Base-by-base conservation (phyloP, 2,113 vertebrate genomes). In the Pleuronectes platessa region DNA sequence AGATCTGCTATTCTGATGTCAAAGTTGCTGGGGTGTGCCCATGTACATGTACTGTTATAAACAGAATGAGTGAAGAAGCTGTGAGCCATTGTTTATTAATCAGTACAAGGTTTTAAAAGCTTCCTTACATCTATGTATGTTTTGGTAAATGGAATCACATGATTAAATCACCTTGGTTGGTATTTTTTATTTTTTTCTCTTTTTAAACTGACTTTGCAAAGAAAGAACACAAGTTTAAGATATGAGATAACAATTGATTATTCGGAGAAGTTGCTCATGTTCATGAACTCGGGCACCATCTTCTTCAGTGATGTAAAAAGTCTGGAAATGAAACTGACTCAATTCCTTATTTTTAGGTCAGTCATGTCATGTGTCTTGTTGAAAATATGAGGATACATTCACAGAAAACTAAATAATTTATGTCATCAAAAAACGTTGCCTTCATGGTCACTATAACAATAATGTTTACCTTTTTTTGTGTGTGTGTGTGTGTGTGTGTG, bases 1-100 rank as follows among this genome's bases (percentile, higher is more conserved):
- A 76, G 54, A 69, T 51, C 56, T 62, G 60, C 42, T 37, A 7
- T 31, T 54, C 27, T 37, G 54, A 24, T 83, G 51, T 76, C 78
- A 75, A 67, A 62, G 79, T 74, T 85, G 62, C 65, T 23, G 59
- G 2, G 26, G 23, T 42, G 1, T 59, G 27, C 1, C 42, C 2
- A 3, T 20, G 24, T n/a, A 12, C 23, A n/a, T 66, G 24, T 51
- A 2, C 18, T 26, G 5, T 17, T 26, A 20, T 18, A 12, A 26
- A 1, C 18, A 27, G 24, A 51, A n/a, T 53, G 9, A 35, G 7
- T 26, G 15, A 61, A 10, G 17, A 1, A 12, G 59, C 26, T 27
- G 12, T 14, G 15, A 56, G 40, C n/a, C 17, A 49, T 56, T 42
- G 40, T 42, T 42, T 42, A 42, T 42, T 42, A 12, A 42, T 10